Base-by-base conservation (phyloP, 2,888 invertebrate genomes). In the Beris chalybata region DNA sequence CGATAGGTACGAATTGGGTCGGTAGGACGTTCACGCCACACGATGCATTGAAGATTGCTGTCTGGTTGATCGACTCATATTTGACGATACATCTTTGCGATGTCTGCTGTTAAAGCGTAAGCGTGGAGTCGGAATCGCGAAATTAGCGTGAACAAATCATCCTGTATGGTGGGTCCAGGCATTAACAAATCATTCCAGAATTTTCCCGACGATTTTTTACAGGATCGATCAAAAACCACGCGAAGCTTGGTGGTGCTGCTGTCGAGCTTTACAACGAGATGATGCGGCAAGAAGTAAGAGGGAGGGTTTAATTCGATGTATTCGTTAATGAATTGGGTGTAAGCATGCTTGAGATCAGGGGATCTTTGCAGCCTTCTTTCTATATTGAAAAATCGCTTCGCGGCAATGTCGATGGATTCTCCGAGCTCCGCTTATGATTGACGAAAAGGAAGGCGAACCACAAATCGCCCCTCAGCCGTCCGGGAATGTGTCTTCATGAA, bases 11-110 rank as follows among this genome's bases (percentile, higher is more conserved):
- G 22, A 43, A 74, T 77, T 74, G 79, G 76, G 76, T 77, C 76
- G 78, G 77, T 77, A 75, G 59, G 67, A 66, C 67, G 65, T 63
- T 78, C 77, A 75, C 76, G 71, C 71, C 74, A 76, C 74, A 74
- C 78, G 78, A 75, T 82, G 82, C 52, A 55, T 61, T 83, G 78
- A 5, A 15, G 5, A 9, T 22, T 48, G 13, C 48, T 13, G 48
- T 48, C 3, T 11, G 15, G 9, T 22, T 2, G 5, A 22, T 48
- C 48, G 6, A 48, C 6, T 15, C 22, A 3, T 22, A 48, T 22
- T 22, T 48, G 48, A 5, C 48, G 48, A 48, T 15, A 48, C 12
- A 4, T 48, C 3, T 48, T 48, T 15, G 22, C 3, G 5, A 11
- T 48, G 12, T 12, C 48, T 22, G 48, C 48, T 7, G 22, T 48